Percentiles rank a stretch among this genome's conserved stretches.
phyloP scores from a whole-genome alignment of 2,797 vertebrate species.

The Melanotaenia pygmaea region DNA sequence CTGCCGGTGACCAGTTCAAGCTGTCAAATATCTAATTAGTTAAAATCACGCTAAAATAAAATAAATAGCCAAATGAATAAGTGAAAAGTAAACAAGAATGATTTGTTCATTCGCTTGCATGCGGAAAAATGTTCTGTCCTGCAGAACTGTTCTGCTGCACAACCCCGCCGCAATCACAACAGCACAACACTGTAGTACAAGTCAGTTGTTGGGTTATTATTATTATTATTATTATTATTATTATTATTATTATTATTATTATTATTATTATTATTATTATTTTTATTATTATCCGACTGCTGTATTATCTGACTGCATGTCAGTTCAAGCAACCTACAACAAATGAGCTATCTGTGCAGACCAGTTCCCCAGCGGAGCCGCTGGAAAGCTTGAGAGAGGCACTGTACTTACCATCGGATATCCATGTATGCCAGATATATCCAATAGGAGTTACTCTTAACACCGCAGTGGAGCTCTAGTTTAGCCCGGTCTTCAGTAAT shows the following conservation, averaged over 20 bases:
- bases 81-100: slow-evolving; percentile 25
- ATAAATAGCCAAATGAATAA: too few species aligned
- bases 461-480: slow-evolving; percentile 61
- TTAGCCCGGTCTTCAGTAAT: slow-evolving; percentile 24
- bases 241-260: not conserved
- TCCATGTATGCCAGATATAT: slow-evolving; percentile 18
- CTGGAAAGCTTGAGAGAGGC: slow-evolving; percentile 24
- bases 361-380: slow-evolving; percentile 24
- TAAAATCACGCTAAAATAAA: not conserved
- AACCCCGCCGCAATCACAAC: slow-evolving; percentile 51
- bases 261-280: too few species aligned
- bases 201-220: slow-evolving; percentile 61
- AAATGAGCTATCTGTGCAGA: slow-evolving; percentile 28
- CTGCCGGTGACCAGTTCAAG: not conserved
- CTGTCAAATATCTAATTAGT: not conserved
- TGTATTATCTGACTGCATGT: slow-evolving; percentile 37
- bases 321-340: slow-evolving; percentile 29
- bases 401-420: slow-evolving; percentile 68
- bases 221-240: too few species aligned
- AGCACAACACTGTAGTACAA: slow-evolving; percentile 59
- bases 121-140: slow-evolving; percentile 33
- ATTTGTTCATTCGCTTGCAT: slow-evolving; percentile 1
- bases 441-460: slow-evolving; percentile 43
- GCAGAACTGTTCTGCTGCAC: slow-evolving; percentile 48
- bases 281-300: slow-evolving; percentile 1